phyloP scores from a whole-genome alignment of 2,888 invertebrate genomes.

The Troilus luridus region DNA sequence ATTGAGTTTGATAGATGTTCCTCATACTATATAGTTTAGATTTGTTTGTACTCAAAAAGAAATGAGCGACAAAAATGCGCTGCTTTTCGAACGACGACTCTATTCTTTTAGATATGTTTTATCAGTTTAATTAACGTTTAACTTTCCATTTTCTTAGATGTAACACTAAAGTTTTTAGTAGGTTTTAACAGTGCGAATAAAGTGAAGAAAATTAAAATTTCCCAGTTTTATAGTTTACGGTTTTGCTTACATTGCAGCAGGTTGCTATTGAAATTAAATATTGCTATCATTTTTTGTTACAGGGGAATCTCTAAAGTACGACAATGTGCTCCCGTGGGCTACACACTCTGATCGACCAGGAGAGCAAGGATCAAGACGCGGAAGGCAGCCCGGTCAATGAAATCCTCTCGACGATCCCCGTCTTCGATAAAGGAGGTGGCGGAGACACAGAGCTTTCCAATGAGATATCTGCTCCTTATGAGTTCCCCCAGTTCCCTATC shows the following conservation, averaged over 20 bases:
- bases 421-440: slow-evolving; percentile 70
- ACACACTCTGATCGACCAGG: slow-evolving; percentile 51
- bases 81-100: too few species aligned
- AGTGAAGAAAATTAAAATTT: too few species aligned
- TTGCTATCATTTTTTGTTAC: background rate
- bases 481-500: slow-evolving; percentile 97
- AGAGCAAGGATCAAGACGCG: slow-evolving; percentile 40
- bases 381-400: slow-evolving; percentile 40
- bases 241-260: background rate
- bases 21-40: too few species aligned
- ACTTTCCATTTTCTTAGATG: too few species aligned
- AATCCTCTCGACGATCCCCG: background rate
- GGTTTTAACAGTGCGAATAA: too few species aligned
- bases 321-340: slow-evolving; percentile 48
- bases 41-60: too few species aligned
- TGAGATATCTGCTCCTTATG: slow-evolving; percentile 90
- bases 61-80: too few species aligned
- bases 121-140: too few species aligned
- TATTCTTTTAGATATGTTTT: too few species aligned
- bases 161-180: too few species aligned
- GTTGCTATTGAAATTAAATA: background rate
- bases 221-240: too few species aligned
- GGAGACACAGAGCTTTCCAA: slow-evolving; percentile 47
- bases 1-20: too few species aligned
- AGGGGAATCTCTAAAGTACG: background rate